Percentiles rank a stretch among this genome's conserved stretches.
Conservation (phyloP, 2,797 vertebrate genomes). For the Fundulus diaphanus region DNA sequence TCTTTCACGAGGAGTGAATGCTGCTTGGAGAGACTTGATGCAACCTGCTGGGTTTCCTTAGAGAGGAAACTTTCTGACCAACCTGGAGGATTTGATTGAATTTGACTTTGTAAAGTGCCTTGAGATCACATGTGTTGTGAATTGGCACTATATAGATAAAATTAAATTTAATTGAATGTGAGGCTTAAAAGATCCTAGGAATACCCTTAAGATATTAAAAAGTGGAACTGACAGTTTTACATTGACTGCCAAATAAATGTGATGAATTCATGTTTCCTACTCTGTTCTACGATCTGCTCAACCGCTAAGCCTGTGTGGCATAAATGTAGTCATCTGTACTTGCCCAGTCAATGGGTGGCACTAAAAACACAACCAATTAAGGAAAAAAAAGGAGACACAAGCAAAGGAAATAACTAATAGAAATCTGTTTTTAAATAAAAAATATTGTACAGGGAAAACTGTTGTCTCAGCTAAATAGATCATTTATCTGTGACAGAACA, state of each 20-base stretch:
- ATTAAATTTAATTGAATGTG: too few relatives aligned
- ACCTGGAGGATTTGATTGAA: too few relatives aligned
- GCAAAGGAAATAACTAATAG: background rate
- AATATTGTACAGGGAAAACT: background rate
- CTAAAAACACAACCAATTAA: background rate
- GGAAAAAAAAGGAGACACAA: background rate
- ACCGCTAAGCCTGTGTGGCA: background rate
- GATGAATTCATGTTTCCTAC: background rate
- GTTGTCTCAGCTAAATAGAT: too few relatives aligned
- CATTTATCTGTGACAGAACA: too few relatives aligned
- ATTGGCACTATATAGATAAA: too few relatives aligned
- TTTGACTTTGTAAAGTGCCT: too few relatives aligned
- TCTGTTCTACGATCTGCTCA: background rate
- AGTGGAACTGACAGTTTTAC: background rate
- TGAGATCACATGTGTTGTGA: too few relatives aligned
- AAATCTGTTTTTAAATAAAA: background rate
- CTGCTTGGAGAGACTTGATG: too few relatives aligned
- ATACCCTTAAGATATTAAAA: background rate
- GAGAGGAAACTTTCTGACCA: too few relatives aligned
- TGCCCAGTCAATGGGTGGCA: background rate
- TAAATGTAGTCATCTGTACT: background rate
- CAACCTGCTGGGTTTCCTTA: too few relatives aligned
- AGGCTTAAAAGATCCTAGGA: background rate
- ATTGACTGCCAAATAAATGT: background rate
- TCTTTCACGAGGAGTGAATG: too few relatives aligned